phyloP scores from a whole-genome alignment of 2,888 invertebrate species.

The Plebejus argus region DNA sequence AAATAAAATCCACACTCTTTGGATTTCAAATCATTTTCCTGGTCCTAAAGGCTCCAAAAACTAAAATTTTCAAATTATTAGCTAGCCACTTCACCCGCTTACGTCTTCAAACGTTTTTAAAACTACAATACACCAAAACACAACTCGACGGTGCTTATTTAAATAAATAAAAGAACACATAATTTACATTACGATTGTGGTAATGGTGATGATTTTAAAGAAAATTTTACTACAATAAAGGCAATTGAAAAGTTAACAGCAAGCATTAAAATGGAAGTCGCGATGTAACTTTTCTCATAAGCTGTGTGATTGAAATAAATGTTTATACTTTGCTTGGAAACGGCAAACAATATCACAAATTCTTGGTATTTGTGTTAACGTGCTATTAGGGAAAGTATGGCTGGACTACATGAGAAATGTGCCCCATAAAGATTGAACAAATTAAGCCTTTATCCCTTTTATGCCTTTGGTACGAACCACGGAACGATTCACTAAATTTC shows the following conservation, averaged over 20 bases:
- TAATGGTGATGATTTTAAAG: background rate
- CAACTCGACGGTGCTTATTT: no score
- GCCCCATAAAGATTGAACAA: background rate
- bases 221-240: background rate
- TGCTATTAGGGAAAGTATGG: background rate
- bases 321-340: background rate
- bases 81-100: no score
- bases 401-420: background rate
- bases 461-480: background rate
- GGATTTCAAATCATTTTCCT: no score
- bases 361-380: background rate
- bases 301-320: slow-evolving; percentile 10
- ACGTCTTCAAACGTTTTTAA: no score
- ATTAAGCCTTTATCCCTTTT: background rate
- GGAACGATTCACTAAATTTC: background rate
- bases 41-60: no score
- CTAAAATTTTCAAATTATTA: no score
- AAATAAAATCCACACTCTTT: no score
- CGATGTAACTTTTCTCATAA: slow-evolving; percentile 2
- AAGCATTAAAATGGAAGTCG: background rate
- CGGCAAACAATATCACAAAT: background rate
- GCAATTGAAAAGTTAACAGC: background rate
- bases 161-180: no score
- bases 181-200: no score
- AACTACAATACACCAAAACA: no score